Conservation (phyloP, 2,113 vertebrate genomes). For the Dromiciops gliroides region DNA sequence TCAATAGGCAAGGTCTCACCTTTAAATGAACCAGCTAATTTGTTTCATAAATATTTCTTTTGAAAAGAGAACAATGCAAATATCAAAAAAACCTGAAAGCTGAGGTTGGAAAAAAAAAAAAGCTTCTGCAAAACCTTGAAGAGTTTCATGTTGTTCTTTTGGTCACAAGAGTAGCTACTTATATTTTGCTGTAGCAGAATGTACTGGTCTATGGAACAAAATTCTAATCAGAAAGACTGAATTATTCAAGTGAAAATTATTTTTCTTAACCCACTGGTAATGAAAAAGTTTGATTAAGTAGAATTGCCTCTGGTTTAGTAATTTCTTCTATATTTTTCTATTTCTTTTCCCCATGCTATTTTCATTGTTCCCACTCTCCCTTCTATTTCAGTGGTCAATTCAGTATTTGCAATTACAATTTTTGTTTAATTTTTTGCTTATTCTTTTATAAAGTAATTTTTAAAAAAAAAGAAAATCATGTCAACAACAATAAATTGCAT, state of each 20-base stretch:
- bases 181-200: slow-evolving; percentile 17
- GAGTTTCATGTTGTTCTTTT: not conserved
- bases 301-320: not conserved
- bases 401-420: not conserved
- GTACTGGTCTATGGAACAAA: not conserved
- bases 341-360: not conserved
- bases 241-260: not conserved
- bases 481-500: not conserved
- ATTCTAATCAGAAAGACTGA: not conserved
- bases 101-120: not conserved
- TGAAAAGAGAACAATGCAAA: not conserved
- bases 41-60: not conserved
- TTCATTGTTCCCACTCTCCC: not conserved
- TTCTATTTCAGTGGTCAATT: not conserved
- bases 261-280: not conserved
- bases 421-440: not conserved
- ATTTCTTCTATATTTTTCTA: slow-evolving; percentile 39
- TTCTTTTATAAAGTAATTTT: not conserved
- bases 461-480: not conserved
- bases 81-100: not conserved
- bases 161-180: not conserved
- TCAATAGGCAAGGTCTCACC: not conserved
- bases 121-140: not conserved
- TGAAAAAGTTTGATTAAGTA: not conserved
- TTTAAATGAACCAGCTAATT: not conserved